phyloP scores from a whole-genome alignment of 2,797 vertebrate species.

The Parauchenoglanis punctatus region DNA sequence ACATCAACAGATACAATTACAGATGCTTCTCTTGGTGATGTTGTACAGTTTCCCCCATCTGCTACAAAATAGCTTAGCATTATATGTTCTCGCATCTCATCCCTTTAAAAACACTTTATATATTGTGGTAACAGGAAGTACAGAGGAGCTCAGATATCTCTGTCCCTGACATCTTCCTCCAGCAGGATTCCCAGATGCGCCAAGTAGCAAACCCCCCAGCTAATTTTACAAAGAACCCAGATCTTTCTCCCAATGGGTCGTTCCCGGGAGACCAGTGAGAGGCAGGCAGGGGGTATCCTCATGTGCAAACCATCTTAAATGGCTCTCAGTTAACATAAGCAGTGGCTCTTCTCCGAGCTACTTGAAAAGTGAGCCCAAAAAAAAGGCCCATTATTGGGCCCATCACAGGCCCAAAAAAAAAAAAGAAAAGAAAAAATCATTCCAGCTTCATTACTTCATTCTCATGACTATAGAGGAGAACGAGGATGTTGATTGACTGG shows the following conservation, averaged over 20 bases:
- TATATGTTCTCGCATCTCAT: neutral
- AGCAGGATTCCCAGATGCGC: neutral
- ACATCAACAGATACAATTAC: slow-evolving; percentile 17
- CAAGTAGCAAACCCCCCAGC: neutral
- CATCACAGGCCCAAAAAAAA: neutral
- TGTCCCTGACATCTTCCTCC: neutral
- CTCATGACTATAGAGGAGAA: neutral
- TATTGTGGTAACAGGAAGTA: neutral
- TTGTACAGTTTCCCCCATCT: neutral
- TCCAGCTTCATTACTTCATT: slow-evolving; percentile 10
- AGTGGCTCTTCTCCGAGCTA: neutral
- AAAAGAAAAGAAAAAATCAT: neutral
- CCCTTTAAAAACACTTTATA: neutral
- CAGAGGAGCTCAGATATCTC: neutral
- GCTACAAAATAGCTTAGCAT: neutral
- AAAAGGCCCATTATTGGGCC: too few relatives aligned
- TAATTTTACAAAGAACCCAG: neutral
- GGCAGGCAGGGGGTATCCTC: slow-evolving; percentile 13
- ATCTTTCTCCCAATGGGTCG: neutral
- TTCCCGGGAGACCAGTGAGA: neutral
- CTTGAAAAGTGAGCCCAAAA: neutral
- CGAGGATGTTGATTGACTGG: neutral
- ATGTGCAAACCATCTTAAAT: neutral
- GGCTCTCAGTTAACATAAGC: neutral
- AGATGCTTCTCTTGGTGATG: neutral